Base-by-base conservation (phyloP, 2,888 invertebrate species). In the Lasioglossum morio region DNA sequence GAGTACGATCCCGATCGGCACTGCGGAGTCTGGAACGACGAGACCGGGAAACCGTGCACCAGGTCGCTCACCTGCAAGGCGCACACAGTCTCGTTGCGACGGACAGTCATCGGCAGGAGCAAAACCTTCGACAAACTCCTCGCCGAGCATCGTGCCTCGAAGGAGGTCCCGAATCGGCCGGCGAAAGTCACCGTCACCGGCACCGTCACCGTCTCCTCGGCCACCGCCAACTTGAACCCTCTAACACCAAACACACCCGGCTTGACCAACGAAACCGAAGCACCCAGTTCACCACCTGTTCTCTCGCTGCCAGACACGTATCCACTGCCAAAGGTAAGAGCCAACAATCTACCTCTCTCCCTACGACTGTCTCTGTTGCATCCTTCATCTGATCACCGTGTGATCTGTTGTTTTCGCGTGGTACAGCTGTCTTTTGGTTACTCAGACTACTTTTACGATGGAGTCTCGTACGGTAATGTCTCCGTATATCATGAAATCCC, bases 1-100 rank as follows among this genome's bases (percentile, higher is more conserved):
- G 97, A 98, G 93, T 98, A 97, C 95, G 97, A 98, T 95, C 97
- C 98, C 30, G 97, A 98, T 94, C 97, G 97, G 90, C 98, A 98
- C 94, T 98, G 98, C 94, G 98, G 98, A 3, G 98, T 98, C 27
- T 95, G 96, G 90, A 97, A 96, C 79, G 96, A 96, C 2, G 97
- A 97, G 88, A 97, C 96, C 87, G 96, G 96, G 7, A 97, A 97
- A 92, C 97, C 97, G 0, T 98, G 98, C 94, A 98, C 98, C 77
- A 96, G 98, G 84, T 98, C 98, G 34, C 96, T 98, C 81, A 98
- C 98, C 70, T 97, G 97, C 92, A 97, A 97, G 93, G 96, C 96
- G 60, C 97, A 97, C 94, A 97, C 97, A 34, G 95, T 98, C 89
- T 97, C 97, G 66, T 94, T 97, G 89, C 95, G 98, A 82, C 95